phyloP scores from a whole-genome alignment of 2,888 invertebrate genomes.

The Scrobipalpa costella region DNA sequence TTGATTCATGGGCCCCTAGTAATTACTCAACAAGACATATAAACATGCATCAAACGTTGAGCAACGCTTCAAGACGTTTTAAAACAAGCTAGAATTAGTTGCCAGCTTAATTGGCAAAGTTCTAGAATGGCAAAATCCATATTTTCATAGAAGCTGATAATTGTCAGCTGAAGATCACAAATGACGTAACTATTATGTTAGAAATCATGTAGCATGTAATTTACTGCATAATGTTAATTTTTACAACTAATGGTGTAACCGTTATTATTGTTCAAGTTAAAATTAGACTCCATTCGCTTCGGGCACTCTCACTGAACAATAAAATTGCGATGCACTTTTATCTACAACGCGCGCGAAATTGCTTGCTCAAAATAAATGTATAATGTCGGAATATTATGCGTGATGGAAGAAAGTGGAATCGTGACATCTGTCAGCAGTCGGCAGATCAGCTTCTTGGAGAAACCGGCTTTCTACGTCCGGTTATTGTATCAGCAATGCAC shows the following conservation, averaged over 20 bases:
- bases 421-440: slow-evolving; percentile 53
- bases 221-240: too few species aligned
- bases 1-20: slow-evolving; percentile 18
- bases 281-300: background rate
- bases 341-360: slow-evolving; percentile 19
- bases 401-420: slow-evolving; percentile 60
- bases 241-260: background rate
- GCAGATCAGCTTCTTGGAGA: slow-evolving; percentile 45
- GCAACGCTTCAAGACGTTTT: slow-evolving; percentile 7
- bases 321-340: slow-evolving; percentile 8
- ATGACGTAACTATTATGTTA: background rate
- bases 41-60: background rate
- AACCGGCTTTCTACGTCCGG: slow-evolving; percentile 57
- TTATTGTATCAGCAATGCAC: slow-evolving; percentile 43
- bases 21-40: slow-evolving; percentile 16
- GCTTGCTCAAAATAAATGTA: slow-evolving; percentile 12
- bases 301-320: background rate
- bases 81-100: background rate
- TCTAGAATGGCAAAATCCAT: background rate
- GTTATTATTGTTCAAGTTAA: too few species aligned
- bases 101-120: background rate
- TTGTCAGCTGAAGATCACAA: background rate
- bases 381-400: slow-evolving; percentile 44
- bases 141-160: background rate
- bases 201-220: too few species aligned